Conservation (phyloP, 2,888 invertebrate species). For the Yponomeuta cagnagella region DNA sequence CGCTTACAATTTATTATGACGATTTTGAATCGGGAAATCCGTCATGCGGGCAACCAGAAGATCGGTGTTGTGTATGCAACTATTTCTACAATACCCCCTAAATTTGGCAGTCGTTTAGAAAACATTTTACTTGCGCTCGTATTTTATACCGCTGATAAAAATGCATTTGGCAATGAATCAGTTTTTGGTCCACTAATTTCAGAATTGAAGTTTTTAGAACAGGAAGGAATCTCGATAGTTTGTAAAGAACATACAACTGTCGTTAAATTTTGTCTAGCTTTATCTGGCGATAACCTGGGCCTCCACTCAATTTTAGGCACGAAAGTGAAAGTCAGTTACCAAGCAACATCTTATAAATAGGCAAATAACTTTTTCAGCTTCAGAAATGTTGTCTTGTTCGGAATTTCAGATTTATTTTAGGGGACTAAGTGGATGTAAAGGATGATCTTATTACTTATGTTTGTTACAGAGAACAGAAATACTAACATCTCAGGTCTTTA, state of each 20-base stretch:
- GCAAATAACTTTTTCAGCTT: too few species aligned
- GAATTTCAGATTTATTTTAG: too few species aligned
- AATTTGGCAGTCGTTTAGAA: not conserved
- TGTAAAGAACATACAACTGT: not conserved
- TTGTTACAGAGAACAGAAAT: too few species aligned
- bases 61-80: slow-evolving; percentile 4
- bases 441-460: too few species aligned
- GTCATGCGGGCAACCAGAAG: not conserved
- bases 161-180: not conserved
- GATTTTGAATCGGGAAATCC: not conserved
- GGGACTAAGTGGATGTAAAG: too few species aligned
- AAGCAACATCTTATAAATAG: too few species aligned
- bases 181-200: not conserved
- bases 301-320: too few species aligned
- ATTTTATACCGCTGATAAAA: not conserved
- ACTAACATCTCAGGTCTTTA: too few species aligned
- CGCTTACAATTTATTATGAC: too few species aligned
- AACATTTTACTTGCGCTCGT: not conserved
- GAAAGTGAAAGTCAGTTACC: too few species aligned
- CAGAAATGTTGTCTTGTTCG: too few species aligned
- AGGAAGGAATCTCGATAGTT: not conserved
- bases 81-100: not conserved
- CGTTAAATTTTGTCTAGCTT: not conserved
- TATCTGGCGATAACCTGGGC: not conserved
- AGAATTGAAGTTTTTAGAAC: not conserved